Evolutionary conservation across 2,888 invertebrate species (phyloP).

Genomic region (Autographa pulchrina): DNA sequence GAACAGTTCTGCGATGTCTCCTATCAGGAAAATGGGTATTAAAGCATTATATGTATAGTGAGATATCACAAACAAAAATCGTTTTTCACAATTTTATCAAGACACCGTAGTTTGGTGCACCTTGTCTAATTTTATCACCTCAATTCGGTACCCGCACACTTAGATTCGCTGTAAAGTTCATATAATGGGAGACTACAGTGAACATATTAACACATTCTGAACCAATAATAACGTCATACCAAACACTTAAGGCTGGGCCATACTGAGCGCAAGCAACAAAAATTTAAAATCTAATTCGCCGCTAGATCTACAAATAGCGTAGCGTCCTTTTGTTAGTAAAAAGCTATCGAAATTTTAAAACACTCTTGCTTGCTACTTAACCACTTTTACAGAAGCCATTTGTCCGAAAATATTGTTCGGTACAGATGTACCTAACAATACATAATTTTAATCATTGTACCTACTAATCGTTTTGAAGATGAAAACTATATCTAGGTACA

Average conservation of each 20-base stretch:
- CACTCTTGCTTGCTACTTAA: background rate
- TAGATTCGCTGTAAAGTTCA: background rate
- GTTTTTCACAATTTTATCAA: slow-evolving; percentile 9
- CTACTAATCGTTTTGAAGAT: too few relatives aligned
- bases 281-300: background rate
- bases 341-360: background rate
- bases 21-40: slow-evolving; percentile 59
- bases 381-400: too few relatives aligned
- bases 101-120: background rate
- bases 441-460: too few relatives aligned
- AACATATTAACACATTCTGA: background rate
- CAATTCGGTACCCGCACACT: background rate
- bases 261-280: background rate
- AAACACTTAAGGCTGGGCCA: slow-evolving; percentile 1
- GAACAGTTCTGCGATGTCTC: slow-evolving; percentile 68
- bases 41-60: slow-evolving; percentile 3
- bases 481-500: too few relatives aligned
- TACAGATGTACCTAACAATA: too few relatives aligned
- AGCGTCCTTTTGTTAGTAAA: background rate
- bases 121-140: background rate
- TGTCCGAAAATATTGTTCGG: too few relatives aligned
- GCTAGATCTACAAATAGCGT: background rate
- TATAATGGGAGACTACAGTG: background rate
- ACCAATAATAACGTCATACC: background rate
- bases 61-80: background rate